These are phyloP conservation scores for Ciona savignyi DNA, from an alignment of 23 tunicate species.

Conservation along the genomic window DNA sequence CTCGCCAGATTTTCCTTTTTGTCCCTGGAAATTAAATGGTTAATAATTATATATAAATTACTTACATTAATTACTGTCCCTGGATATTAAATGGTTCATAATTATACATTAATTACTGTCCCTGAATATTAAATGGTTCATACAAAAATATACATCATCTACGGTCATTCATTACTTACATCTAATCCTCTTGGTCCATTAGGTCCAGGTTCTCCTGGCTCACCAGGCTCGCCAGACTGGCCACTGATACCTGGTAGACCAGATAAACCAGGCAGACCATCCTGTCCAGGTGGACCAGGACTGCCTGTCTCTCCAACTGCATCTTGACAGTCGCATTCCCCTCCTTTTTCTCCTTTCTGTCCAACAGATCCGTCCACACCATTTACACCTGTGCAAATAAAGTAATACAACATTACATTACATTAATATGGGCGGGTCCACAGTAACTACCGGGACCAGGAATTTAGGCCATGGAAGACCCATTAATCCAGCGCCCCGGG, in stretches of 20 bases:
- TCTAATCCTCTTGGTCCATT: constrained; percentile 42
- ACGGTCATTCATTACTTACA: constrained; percentile 20
- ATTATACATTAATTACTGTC: not conserved
- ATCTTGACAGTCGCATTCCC: constrained; percentile 42
- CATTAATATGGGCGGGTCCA: too few relatives aligned
- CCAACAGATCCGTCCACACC: constrained; percentile 48
- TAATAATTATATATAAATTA: not conserved
- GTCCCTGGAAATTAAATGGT: constrained; percentile 21
- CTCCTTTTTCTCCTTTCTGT: constrained; percentile 50
- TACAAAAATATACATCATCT: too few relatives aligned
- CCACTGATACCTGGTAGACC: constrained; percentile 62
- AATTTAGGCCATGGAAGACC: too few relatives aligned
- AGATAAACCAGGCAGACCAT: constrained; percentile 33
- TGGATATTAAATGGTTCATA: too few relatives aligned
- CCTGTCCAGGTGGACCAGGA: constrained; percentile 35
- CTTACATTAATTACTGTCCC: not conserved
- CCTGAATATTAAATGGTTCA: too few relatives aligned
- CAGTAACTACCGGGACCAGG: too few relatives aligned
- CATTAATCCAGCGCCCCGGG: too few relatives aligned
- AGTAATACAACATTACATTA: too few relatives aligned
- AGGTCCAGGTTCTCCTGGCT: constrained; percentile 61
- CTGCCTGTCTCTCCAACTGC: constrained; percentile 57
- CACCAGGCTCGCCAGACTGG: constrained; percentile 49
- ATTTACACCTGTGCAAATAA: constrained; percentile 33
- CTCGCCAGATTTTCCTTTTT: constrained; percentile 32